Evolutionary conservation across 1,140 invertebrate species (phyloP), one percentile per base, ranked within the genome.

Genomic region (Solen grandis): DNA sequence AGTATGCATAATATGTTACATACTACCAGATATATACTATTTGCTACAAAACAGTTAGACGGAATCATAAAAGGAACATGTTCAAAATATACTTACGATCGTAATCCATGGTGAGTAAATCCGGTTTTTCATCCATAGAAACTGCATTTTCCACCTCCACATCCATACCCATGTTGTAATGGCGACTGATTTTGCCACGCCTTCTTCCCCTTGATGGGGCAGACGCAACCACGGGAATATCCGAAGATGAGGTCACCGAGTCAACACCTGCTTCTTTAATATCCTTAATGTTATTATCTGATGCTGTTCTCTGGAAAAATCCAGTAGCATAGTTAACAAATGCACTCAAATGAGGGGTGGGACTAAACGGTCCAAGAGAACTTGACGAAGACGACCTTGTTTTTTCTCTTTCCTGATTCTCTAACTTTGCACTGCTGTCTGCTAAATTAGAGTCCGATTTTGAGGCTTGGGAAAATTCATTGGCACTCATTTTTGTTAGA

Each of bases 51-150:
- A 60, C 41, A 16, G 55, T 4, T 27, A 36, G 27, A 80, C 16
- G 50, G 57, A 29, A 35, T 46, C 46, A 38, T 27, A 14, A 60
- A 73, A 62, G 55, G 27, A 55, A n/a, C n/a, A n/a, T n/a, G n/a
- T n/a, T n/a, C n/a, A n/a, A 72, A 73, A 52, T 16, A 50, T 68
- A 77, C 55, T 62, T 65, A 76, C 59, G 35, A 5, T 59, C 57
- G 75, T 65, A 69, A 52, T 82, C 66, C 46, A 62, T 78, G 22
- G 29, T 83, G 93, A 99, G 98, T 41, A 98, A 94, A 92, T 97
- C 97, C 8, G 97, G 97, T 95, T 97, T 97, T 89, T 98, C 97
- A 83, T 98, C 97, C 74, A 97, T 95, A 31, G 96, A 97, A 65
- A 98, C 97, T 95, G 98, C 87, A 84, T 80, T 90, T 76, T 87